Evolutionary conservation across 1,140 invertebrate species (phyloP).

Genomic region (Thrips palmi): DNA sequence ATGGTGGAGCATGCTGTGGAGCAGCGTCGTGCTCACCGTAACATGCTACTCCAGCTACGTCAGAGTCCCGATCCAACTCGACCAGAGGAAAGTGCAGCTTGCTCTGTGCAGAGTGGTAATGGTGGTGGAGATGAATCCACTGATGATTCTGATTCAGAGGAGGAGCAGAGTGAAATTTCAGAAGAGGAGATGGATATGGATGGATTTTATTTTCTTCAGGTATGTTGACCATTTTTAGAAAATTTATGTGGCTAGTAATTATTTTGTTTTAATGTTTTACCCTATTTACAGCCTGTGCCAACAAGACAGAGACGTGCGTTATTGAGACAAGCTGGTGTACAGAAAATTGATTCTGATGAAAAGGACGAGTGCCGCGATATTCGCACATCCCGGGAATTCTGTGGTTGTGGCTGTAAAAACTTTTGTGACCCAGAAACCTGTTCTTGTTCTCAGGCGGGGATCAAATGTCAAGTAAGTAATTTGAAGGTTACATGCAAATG

Average conservation of each 20-base stretch:
- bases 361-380: constrained; percentile 91
- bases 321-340: constrained; percentile 70
- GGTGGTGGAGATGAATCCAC: constrained; percentile 27
- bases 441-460: constrained; percentile 81
- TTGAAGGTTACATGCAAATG: not conserved
- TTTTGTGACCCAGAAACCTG: constrained; percentile 92
- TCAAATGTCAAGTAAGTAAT: constrained; percentile 69
- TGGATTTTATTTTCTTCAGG: constrained; percentile 73
- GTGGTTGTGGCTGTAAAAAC: constrained; percentile 87
- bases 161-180: constrained; percentile 63
- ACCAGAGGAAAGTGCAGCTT: constrained; percentile 23
- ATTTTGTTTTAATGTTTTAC: too few relatives aligned
- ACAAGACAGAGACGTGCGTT: constrained; percentile 75
- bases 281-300: constrained; percentile 55
- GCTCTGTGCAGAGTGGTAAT: constrained; percentile 19
- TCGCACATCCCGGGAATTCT: constrained; percentile 77
- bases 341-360: constrained; percentile 84
- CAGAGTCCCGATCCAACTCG: constrained; percentile 41
- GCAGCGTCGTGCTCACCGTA: constrained; percentile 65
- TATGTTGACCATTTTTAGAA: constrained; percentile 9
- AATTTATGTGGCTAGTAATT: not conserved
- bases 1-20: constrained; percentile 71
- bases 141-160: constrained; percentile 55
- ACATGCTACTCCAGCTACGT: constrained; percentile 58
- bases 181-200: constrained; percentile 75